Conservation (phyloP, 2,888 invertebrate species). For the Drosophila aldrichi region DNA sequence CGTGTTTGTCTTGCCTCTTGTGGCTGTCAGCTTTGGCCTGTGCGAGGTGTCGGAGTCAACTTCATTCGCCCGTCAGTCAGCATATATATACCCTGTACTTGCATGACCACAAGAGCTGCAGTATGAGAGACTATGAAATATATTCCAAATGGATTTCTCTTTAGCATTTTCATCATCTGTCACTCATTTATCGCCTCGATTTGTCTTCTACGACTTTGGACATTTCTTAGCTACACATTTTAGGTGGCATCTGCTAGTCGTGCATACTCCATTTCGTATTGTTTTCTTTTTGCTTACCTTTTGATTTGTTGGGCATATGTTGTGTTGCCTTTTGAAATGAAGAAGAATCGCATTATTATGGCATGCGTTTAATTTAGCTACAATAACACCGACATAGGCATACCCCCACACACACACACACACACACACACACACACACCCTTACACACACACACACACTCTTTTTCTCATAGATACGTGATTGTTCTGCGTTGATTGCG, state of each 20-base stretch:
- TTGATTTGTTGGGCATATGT: constrained; percentile 34
- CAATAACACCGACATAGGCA: constrained; percentile 20
- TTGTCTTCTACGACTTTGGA: no score
- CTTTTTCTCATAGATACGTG: constrained; percentile 31
- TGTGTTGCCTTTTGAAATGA: constrained; percentile 47
- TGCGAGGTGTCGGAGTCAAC: constrained; percentile 36
- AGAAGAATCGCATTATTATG: constrained; percentile 77
- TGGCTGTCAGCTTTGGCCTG: constrained; percentile 54
- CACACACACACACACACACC: constrained; percentile 15
- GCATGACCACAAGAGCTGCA: neutral
- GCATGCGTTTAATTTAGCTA: constrained; percentile 76
- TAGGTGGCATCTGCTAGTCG: constrained; percentile 12
- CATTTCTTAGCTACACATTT: no score
- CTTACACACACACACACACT: constrained; percentile 5
- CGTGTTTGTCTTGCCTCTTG: constrained; percentile 53
- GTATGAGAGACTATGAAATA: no score
- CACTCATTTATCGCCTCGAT: no score
- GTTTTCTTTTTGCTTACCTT: constrained; percentile 2
- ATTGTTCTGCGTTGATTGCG: constrained; percentile 64
- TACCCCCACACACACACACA: constrained; percentile 13
- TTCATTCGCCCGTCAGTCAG: neutral
- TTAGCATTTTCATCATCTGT: no score
- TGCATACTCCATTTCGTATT: neutral
- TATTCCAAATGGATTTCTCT: no score
- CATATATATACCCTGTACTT: constrained; percentile 33